Evolutionary conservation across 2,888 invertebrate species (phyloP).

Genomic region (Ormyrus rosae): DNA sequence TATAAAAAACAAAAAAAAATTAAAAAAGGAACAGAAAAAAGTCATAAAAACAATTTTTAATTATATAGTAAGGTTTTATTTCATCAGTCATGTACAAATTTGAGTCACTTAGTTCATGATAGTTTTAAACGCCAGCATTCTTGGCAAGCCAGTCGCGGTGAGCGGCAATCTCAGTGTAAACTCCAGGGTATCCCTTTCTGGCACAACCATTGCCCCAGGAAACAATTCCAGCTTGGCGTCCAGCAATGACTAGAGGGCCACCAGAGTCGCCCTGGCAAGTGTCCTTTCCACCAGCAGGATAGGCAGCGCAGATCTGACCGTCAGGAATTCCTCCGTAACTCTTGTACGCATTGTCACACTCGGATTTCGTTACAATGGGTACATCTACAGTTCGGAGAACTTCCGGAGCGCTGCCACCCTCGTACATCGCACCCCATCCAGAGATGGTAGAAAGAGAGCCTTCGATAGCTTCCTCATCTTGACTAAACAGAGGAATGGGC

Average conservation of each 20-base stretch:
- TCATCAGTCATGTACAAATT: too few relatives aligned
- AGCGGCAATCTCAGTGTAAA: constrained; percentile 77
- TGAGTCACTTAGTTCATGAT: too few relatives aligned
- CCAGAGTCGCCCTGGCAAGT: constrained; percentile 69
- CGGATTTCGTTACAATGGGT: constrained; percentile 77
- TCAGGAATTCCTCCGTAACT: constrained; percentile 58
- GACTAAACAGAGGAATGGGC: constrained; percentile 75
- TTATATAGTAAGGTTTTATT: too few relatives aligned
- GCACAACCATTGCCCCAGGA: constrained; percentile 79
- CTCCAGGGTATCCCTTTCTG: constrained; percentile 74
- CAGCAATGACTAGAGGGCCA: constrained; percentile 64
- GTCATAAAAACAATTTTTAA: too few relatives aligned
- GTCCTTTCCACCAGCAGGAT: constrained; percentile 77
- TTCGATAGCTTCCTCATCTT: constrained; percentile 58
- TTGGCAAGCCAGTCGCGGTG: constrained; percentile 74
- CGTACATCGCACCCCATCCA: constrained; percentile 63
- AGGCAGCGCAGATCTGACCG: constrained; percentile 79
- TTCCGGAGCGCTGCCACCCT: constrained; percentile 52
- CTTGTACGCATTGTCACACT: constrained; percentile 77
- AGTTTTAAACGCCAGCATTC: background rate
- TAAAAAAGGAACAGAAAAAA: too few relatives aligned
- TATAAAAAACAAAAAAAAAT: too few relatives aligned
- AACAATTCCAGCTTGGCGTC: constrained; percentile 64
- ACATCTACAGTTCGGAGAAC: constrained; percentile 78
- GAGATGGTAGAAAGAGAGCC: constrained; percentile 58